Evolutionary conservation across 1,140 invertebrate genomes (phyloP).

Genomic region (Drosophila tsacasi): DNA sequence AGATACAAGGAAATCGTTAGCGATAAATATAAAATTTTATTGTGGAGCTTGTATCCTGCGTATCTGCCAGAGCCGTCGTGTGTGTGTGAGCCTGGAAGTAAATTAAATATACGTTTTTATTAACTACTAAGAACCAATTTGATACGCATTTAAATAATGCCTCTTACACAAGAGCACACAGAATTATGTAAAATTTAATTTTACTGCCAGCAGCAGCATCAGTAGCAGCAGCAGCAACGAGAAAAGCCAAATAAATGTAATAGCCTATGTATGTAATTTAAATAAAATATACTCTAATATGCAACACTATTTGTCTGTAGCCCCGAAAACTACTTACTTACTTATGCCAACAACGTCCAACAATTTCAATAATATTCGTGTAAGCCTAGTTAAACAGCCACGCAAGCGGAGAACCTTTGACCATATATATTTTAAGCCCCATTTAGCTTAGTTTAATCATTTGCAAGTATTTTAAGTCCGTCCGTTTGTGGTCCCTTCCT

Average conservation of each 20-base stretch:
- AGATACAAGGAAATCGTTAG: conserved; percentile 68
- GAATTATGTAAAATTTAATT: conserved; percentile 79
- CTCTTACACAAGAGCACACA: conserved; percentile 40
- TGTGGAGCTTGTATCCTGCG: conserved; percentile 66
- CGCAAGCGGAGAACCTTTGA: conserved; percentile 34
- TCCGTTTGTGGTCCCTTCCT: conserved; percentile 13
- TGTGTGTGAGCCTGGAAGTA: conserved; percentile 60
- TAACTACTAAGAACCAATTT: conserved; percentile 84
- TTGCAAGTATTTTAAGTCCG: conserved; percentile 67
- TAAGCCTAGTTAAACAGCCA: conserved; percentile 49
- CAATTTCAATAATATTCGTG: conserved; percentile 81
- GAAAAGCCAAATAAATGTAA: conserved; percentile 79
- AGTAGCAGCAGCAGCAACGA: conserved; percentile 33
- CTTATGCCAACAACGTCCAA: conserved; percentile 81
- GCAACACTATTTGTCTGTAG: conserved; percentile 32
- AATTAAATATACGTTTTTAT: conserved; percentile 84
- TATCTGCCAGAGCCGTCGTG: conserved; percentile 19
- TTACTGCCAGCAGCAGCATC: conserved; percentile 53
- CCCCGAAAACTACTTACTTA: conserved; percentile 77
- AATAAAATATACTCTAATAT: conserved; percentile 58
- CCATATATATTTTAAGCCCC: conserved; percentile 72
- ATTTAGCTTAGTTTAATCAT: conserved; percentile 75
- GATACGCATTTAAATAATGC: conserved; percentile 82
- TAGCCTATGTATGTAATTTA: conserved; percentile 73
- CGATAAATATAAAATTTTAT: conserved; percentile 84